Percentiles rank a stretch among this genome's conserved stretches.
phyloP scores from a whole-genome alignment of 1,140 invertebrate genomes.

The Gyrodactylus salaris region DNA sequence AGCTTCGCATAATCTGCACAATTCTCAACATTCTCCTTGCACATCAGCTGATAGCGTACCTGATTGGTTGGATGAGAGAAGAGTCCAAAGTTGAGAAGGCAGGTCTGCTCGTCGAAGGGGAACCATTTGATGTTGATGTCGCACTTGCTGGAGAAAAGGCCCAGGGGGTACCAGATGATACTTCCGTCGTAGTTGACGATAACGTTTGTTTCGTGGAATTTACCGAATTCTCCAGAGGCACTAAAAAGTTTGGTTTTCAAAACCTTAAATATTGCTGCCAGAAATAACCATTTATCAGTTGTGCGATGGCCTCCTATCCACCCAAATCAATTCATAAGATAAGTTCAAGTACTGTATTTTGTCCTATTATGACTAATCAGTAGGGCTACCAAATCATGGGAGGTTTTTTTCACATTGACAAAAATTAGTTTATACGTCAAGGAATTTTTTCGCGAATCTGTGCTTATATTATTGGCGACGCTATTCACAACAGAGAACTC shows the following conservation, averaged over 20 bases:
- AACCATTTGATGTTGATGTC: constrained; percentile 7
- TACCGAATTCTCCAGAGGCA: constrained; percentile 87
- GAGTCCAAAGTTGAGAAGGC: not conserved
- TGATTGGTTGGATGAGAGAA: not conserved
- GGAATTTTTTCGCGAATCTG: too few species aligned
- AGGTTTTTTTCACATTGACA: too few species aligned
- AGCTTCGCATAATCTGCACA: not conserved
- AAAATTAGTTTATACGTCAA: too few species aligned
- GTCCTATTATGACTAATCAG: too few species aligned
- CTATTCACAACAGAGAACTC: too few species aligned
- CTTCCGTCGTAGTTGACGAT: constrained; percentile 26
- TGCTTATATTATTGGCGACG: too few species aligned
- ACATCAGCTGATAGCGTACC: not conserved
- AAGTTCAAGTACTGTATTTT: too few species aligned
- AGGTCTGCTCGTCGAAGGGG: constrained; percentile 9
- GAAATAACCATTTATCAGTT: too few species aligned
- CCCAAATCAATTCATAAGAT: too few species aligned
- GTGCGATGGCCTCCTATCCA: too few species aligned
- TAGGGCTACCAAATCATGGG: too few species aligned
- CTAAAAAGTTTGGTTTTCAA: constrained; percentile 28
- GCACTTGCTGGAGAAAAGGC: constrained; percentile 4
- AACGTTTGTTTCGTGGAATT: constrained; percentile 53
- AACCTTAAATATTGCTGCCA: too few species aligned
- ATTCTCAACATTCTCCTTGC: not conserved
- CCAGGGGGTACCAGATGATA: constrained; percentile 32